A percentile compares a stretch with the other conserved stretches of the same genome.
phyloP scores from a whole-genome alignment of 2,888 invertebrate species.

The Cataglyphis rosenhaueri region DNA sequence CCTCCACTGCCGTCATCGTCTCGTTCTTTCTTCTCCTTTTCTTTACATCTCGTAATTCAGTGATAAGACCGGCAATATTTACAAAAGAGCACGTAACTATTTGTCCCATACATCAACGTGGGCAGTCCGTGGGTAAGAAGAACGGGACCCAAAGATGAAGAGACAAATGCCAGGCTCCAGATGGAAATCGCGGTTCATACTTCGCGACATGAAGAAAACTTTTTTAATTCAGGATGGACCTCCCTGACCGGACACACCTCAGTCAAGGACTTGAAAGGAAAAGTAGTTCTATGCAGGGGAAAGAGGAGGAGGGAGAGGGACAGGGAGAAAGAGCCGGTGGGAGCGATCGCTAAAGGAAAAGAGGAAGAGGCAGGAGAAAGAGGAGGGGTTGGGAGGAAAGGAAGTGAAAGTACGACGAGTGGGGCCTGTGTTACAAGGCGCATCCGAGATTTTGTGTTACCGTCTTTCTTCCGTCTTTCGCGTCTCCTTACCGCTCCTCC shows the following conservation, averaged over 20 bases:
- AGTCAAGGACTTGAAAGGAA: conserved; percentile 82
- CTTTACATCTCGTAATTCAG: conserved; percentile 45
- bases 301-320: conserved; percentile 50
- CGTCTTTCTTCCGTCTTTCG: conserved; percentile 57
- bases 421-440: conserved; percentile 75
- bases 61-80: conserved; percentile 70
- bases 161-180: not conserved
- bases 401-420: conserved; percentile 83
- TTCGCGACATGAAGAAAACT: conserved; percentile 31
- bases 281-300: conserved; percentile 79
- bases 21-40: conserved; percentile 56
- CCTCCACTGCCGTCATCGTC: conserved; percentile 50
- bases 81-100: conserved; percentile 69
- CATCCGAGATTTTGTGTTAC: conserved; percentile 79
- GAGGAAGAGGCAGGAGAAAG: conserved; percentile 56
- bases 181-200: not conserved
- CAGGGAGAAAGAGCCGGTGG: conserved; percentile 46
- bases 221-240: conserved; percentile 79
- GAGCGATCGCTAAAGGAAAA: conserved; percentile 70
- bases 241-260: conserved; percentile 71
- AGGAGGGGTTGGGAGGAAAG: conserved; percentile 80
- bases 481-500: conserved; percentile 37
- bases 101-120: conserved; percentile 69
- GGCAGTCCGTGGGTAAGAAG: conserved; percentile 58
- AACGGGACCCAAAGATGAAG: conserved; percentile 38